A percentile compares a stretch with the other conserved stretches of the same genome.
These are phyloP conservation scores for Perca fluviatilis DNA, from an alignment of 2,113 vertebrate species.

Conservation along the genomic window DNA sequence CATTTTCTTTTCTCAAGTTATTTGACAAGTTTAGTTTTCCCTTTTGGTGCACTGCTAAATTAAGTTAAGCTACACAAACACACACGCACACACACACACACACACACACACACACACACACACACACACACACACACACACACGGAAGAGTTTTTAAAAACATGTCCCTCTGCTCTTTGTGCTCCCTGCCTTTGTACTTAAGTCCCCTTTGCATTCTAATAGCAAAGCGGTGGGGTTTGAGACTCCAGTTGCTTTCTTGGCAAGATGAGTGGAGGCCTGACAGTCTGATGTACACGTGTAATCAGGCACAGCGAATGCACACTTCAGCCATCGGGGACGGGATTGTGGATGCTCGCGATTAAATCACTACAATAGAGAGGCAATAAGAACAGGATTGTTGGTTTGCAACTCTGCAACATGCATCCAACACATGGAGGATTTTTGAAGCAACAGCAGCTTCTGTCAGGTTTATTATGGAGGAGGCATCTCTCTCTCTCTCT, in stretches of 20 bases:
- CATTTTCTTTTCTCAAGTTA: neutral
- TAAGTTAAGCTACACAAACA: neutral
- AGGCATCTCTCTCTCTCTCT: neutral
- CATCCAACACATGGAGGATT: neutral
- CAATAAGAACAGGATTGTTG: slow-evolving; percentile 1
- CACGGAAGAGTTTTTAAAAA: neutral
- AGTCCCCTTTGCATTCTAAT: slow-evolving; percentile 13
- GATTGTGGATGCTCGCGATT: slow-evolving; percentile 36
- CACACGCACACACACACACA: slow-evolving; percentile 11
- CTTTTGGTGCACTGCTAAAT: neutral
- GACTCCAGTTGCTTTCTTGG: slow-evolving; percentile 30
- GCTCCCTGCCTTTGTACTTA: slow-evolving; percentile 17
- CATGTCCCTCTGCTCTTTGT: slow-evolving; percentile 21
- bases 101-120: neutral
- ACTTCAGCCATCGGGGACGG: neutral
- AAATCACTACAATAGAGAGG: slow-evolving; percentile 20
- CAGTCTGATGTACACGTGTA: slow-evolving; percentile 26
- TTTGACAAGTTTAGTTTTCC: neutral
- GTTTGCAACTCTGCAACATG: slow-evolving; percentile 42
- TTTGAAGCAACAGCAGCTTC: slow-evolving; percentile 8
- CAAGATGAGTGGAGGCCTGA: slow-evolving; percentile 16
- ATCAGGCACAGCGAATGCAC: slow-evolving; percentile 22
- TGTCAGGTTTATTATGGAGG: neutral
- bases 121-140: slow-evolving; percentile 3
- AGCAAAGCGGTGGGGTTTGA: neutral